These are phyloP conservation scores for Takifugu rubripes DNA, from an alignment of 2,797 vertebrate genomes.

Conservation along the genomic window DNA sequence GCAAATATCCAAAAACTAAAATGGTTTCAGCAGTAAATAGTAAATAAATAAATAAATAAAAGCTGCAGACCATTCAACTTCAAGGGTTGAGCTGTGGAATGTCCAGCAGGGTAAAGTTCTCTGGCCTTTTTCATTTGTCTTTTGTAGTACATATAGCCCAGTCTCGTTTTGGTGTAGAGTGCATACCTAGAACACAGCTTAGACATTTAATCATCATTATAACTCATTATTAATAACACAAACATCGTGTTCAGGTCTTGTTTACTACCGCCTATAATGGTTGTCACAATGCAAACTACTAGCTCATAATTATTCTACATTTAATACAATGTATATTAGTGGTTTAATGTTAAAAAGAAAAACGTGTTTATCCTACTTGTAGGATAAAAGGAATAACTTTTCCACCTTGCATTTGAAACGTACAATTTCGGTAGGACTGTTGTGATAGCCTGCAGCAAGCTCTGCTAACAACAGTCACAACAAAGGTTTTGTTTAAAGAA, in stretches of 20 bases:
- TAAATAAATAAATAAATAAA: no score
- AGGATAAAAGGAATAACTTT: no score
- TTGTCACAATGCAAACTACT: no score
- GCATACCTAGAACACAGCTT: slow-evolving; percentile 78
- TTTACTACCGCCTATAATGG: background rate
- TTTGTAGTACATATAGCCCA: slow-evolving; percentile 93
- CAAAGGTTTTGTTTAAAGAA: background rate
- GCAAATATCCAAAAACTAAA: no score
- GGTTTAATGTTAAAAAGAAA: no score
- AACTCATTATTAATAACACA: no score
- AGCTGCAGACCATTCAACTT: slow-evolving; percentile 77
- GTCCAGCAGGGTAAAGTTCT: slow-evolving; percentile 85
- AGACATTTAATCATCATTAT: background rate
- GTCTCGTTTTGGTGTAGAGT: slow-evolving; percentile 88
- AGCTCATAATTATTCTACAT: no score
- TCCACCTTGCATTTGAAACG: no score
- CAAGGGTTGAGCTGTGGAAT: slow-evolving; percentile 80
- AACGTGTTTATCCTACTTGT: no score
- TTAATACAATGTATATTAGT: no score
- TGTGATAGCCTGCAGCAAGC: slow-evolving; percentile 8
- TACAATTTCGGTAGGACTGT: background rate
- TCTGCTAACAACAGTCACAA: slow-evolving; percentile 6
- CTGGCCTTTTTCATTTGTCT: slow-evolving; percentile 90
- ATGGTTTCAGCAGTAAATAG: no score
- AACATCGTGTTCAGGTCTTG: background rate